Conservation (phyloP, 2,797 vertebrate species). For the Acanthurus leucopareius region DNA sequence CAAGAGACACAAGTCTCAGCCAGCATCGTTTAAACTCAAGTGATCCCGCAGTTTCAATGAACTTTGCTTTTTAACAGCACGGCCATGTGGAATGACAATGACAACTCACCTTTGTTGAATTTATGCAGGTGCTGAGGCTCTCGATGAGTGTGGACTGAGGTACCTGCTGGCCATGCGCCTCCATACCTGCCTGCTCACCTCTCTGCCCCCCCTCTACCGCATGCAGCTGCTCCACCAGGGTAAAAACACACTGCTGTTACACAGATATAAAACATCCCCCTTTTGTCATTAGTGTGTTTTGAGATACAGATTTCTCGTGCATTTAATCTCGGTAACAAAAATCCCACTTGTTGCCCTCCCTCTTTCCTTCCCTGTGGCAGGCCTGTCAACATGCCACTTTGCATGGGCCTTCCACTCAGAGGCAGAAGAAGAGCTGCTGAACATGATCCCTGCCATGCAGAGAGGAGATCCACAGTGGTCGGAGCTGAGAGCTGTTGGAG, state of each 20-base stretch:
- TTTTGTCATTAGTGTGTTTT: not conserved
- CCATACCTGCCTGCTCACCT: slow-evolving; percentile 97
- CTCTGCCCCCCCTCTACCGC: slow-evolving; percentile 95
- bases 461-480: slow-evolving; percentile 98
- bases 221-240: slow-evolving; percentile 99
- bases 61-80: not conserved
- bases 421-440: slow-evolving; percentile 97
- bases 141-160: slow-evolving; percentile 96
- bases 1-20: slow-evolving; percentile 43
- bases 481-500: slow-evolving; percentile 94
- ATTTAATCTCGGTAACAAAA: not conserved
- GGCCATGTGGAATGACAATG: not conserved
- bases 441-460: slow-evolving; percentile 98
- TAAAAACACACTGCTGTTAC: slow-evolving; percentile 71
- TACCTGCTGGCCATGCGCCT: slow-evolving; percentile 97
- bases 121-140: slow-evolving; percentile 92
- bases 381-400: slow-evolving; percentile 97
- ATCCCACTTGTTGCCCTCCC: not conserved
- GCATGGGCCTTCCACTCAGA: slow-evolving; percentile 99
- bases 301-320: not conserved
- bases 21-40: slow-evolving; percentile 49
- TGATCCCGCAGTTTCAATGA: slow-evolving; percentile 46
- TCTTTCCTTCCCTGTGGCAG: slow-evolving; percentile 72
- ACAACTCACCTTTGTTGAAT: slow-evolving; percentile 26
- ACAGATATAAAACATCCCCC: not conserved